Conservation (phyloP, 2,888 invertebrate species). For the Neocrepidodera transversa region DNA sequence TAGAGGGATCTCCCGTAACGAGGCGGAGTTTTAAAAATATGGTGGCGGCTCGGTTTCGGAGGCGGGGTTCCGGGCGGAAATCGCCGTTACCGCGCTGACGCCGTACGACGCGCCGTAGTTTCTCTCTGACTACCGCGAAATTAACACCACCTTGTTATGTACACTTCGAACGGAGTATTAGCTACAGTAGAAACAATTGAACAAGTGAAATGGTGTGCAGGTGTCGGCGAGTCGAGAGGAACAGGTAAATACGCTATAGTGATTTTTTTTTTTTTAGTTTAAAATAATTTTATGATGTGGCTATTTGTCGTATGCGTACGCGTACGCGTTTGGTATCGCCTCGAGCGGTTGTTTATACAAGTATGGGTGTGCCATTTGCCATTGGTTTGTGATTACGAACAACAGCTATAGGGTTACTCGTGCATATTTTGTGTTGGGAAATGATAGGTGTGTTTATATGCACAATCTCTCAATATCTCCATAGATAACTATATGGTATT, state of each 20-base stretch:
- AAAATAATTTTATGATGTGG: background rate
- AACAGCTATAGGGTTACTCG: conserved; percentile 23
- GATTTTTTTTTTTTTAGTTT: conserved; percentile 6
- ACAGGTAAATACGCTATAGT: conserved; percentile 28
- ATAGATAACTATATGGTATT: no score
- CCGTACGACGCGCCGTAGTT: conserved; percentile 42
- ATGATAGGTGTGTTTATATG: conserved; percentile 13
- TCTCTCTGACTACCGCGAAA: conserved; percentile 41
- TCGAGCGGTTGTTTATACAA: conserved; percentile 13
- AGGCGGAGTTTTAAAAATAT: conserved; percentile 59
- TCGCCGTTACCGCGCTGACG: conserved; percentile 51
- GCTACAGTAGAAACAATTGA: conserved; percentile 18
- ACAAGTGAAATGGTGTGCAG: conserved; percentile 35
- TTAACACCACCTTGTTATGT: conserved; percentile 24
- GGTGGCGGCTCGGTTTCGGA: conserved; percentile 51
- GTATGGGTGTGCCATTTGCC: conserved; percentile 20
- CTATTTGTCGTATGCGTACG: conserved; percentile 1
- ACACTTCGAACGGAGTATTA: conserved; percentile 22
- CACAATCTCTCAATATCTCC: no score
- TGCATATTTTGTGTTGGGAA: conserved; percentile 19
- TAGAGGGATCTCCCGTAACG: conserved; percentile 44
- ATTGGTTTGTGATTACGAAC: conserved; percentile 13
- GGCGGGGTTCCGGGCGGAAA: conserved; percentile 56
- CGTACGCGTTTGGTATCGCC: conserved; percentile 19
- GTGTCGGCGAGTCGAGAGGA: conserved; percentile 13